Conservation (phyloP, 37 sponge, comb jelly and placozoan genomes). For the Cliona cf. orientalis region DNA sequence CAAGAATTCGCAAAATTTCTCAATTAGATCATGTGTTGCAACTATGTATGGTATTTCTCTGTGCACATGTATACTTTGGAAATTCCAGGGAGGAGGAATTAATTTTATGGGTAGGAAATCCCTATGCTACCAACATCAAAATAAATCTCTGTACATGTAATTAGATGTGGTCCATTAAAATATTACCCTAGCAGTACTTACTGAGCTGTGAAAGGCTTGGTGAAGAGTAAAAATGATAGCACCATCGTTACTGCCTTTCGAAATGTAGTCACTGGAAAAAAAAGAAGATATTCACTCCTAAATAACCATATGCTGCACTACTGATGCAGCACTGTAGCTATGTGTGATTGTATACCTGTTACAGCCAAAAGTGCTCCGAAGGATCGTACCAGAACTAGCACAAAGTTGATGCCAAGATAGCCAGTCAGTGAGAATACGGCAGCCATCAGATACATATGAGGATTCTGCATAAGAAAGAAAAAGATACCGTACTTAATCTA, state of each 20-base stretch:
- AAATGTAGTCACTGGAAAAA: conserved; percentile 76
- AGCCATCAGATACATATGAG: conserved; percentile 49
- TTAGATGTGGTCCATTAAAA: no score
- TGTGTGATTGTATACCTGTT: conserved; percentile 56
- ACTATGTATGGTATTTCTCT: no score
- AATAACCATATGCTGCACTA: neutral
- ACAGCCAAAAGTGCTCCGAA: conserved; percentile 83
- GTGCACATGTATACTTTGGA: no score
- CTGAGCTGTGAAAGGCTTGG: conserved; percentile 89
- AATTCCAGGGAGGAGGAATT: no score
- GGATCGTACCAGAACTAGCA: conserved; percentile 60
- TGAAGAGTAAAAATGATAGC: conserved; percentile 84
- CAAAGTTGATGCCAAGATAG: conserved; percentile 83
- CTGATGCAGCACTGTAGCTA: neutral
- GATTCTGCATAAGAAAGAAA: conserved; percentile 42
- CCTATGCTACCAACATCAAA: no score
- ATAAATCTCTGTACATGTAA: no score
- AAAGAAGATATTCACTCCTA: neutral
- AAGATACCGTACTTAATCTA: no score
- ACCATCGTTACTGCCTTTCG: conserved; percentile 79
- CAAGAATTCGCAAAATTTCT: no score
- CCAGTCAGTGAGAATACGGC: conserved; percentile 75
- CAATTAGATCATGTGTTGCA: no score
- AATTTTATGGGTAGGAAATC: no score
- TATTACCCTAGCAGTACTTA: conserved; percentile 28